Evolutionary conservation across 1,140 invertebrate species (phyloP).

Genomic region (Oryzaephilus surinamensis): DNA sequence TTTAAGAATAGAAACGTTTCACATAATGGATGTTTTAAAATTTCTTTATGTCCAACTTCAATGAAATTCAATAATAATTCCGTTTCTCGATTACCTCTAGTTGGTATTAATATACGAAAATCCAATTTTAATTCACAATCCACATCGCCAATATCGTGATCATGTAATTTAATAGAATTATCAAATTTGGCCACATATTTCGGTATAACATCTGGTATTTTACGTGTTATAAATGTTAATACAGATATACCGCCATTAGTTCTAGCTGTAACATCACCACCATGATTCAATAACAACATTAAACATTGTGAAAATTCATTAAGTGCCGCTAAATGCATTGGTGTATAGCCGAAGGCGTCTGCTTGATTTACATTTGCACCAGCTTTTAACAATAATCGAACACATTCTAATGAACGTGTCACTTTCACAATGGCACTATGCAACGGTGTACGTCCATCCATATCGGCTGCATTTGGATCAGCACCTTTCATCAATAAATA

Average conservation of each 20-base stretch:
- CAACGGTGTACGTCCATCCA: conserved; percentile 62
- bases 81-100: conserved; percentile 45
- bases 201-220: conserved; percentile 68
- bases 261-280: conserved; percentile 68
- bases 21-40: conserved; percentile 69
- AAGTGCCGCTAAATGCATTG: conserved; percentile 70
- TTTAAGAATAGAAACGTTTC: conserved; percentile 73
- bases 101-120: conserved; percentile 57
- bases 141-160: conserved; percentile 70
- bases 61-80: conserved; percentile 63
- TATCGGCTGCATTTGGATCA: conserved; percentile 50
- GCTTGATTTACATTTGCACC: conserved; percentile 68
- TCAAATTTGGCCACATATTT: conserved; percentile 61
- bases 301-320: conserved; percentile 72
- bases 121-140: conserved; percentile 73
- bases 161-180: conserved; percentile 61
- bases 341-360: conserved; percentile 69
- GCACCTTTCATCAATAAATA: conserved; percentile 49
- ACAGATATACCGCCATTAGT: conserved; percentile 72
- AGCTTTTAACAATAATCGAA: conserved; percentile 49
- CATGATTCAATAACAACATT: conserved; percentile 59
- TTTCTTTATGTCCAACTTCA: conserved; percentile 61
- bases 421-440: conserved; percentile 70
- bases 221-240: conserved; percentile 65
- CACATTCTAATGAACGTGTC: conserved; percentile 58